Base-by-base conservation (phyloP, 2,797 vertebrate species). In the Acanthurus lineatus region DNA sequence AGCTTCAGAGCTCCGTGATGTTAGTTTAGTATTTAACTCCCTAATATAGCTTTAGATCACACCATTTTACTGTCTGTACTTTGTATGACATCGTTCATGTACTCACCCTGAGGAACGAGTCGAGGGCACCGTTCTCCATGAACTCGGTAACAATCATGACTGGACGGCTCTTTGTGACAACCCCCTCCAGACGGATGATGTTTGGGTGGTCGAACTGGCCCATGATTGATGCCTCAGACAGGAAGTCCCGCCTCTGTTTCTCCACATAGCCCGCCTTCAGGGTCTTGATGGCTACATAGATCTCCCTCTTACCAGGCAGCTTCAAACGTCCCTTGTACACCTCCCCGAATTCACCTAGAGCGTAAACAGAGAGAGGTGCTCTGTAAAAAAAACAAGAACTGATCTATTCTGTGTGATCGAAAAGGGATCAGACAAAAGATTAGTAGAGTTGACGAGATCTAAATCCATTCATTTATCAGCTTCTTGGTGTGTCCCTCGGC, bases 81-180 rank as follows among this genome's bases (percentile, higher is more conserved):
- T 63, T 74, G 15, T 28, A 53, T 56, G 20, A 48, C 28, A 47
- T 0, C n/a, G 10, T 69, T 2, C 42, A 51, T 57, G 2, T 2
- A 80, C 96, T 96, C 89, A 99, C 98, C 96, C 98, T 94, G 72
- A 99, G 95, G 90, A 99, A 99, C 0, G 98, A 99, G 89, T 99
- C 98, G 76, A 99, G 85, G n/a, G 98, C 98, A 0, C 98, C 98
- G 0, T 99, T 99, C 92, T 99, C 98, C 98, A 99, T 99, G 86
- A 99, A 99, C 93, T 99, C 98, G 0, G 98, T 99, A 88, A 99
- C 97, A 52, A 99, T 99, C 98, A 99, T 99, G 84, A 99, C 98
- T 0, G 98, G 98, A 0, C 98, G 96, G 73, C 97, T 99, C 89
- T 99, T 99, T 87, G 98, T 99, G 84, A 99, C 98, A 8, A 99